Base-by-base conservation (phyloP, 2,113 vertebrate genomes). In the Aptenodytes forsteri region DNA sequence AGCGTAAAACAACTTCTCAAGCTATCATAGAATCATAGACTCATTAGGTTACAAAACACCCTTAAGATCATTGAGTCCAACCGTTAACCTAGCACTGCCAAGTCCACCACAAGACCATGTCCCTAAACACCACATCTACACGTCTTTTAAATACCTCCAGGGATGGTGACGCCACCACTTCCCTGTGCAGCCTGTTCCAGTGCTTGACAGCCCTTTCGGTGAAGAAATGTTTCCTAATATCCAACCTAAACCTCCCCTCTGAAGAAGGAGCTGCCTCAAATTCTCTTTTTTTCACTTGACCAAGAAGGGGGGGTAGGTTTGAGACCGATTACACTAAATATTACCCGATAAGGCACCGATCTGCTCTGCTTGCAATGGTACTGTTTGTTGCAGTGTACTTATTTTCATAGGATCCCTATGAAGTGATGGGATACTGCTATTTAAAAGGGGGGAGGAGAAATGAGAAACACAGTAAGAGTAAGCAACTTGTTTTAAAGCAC, bases 301-400 rank as follows among this genome's bases (percentile, higher is more conserved):
- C n/a, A 47, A 58, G 30, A 42, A 38, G 7, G 4, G 16, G 7
- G 7, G 14, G 10, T 34, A 64, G 27, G 22, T 56, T 47, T 78
- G 47, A 82, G 38, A 38, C 19, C 11, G 8, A 38, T 44, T n/a
- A 47, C 58, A 34, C 36, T 55, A 49, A 75, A 64, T 36, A 64
- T 22, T 52, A 69, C 11, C 54, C 0, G 0, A 23, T 18, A 67
- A 88, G 34, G 42, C 52, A 82, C 15, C 0, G 0, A 32, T 10
- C 27, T 80, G 61, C 44, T 76, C n/a, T 71, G 66, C 8, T 4
- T 46, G 65, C 67, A 66, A 11, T 6, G 9, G 52, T 46, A 71
- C 59, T 20, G 18, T 69, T 13, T 36, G 14, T 14, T 69, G 58
- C 26, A 16, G 38, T 23, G 38, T 36, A 42, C 29, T 47, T 59